Conservation (phyloP, 2,113 vertebrate species). For the Siniperca knerii region DNA sequence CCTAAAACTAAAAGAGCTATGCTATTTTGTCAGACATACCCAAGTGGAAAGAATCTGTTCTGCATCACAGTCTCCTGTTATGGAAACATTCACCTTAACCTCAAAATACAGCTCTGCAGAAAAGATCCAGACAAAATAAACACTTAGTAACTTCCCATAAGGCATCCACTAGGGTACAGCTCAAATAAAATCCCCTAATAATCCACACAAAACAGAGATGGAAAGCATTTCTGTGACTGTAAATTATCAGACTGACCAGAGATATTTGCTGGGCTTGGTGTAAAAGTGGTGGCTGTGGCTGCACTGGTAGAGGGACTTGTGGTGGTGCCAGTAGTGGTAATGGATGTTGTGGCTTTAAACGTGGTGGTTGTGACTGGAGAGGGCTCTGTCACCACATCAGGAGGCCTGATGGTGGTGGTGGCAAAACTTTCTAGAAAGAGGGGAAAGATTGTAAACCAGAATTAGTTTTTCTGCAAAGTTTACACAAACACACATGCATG, state of each 20-base stretch:
- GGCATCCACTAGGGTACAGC: background rate
- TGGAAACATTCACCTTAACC: conserved; percentile 74
- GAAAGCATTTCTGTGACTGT: background rate
- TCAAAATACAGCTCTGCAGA: conserved; percentile 77
- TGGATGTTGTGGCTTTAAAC: background rate
- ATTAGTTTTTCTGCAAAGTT: background rate
- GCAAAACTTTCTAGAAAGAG: conserved; percentile 45
- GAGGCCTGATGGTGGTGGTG: conserved; percentile 11
- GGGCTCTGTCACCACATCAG: background rate
- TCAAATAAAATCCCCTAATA: background rate
- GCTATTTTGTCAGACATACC: conserved; percentile 66
- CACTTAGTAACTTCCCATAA: too few species aligned
- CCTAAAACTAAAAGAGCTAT: background rate
- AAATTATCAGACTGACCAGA: conserved; percentile 44
- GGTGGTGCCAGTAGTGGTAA: background rate
- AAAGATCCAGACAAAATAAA: conserved; percentile 9
- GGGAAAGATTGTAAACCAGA: background rate
- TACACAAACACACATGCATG: background rate
- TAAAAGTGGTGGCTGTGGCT: background rate
- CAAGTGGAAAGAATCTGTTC: conserved; percentile 65
- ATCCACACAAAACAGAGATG: background rate
- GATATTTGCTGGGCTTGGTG: conserved; percentile 28
- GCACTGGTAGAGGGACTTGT: background rate
- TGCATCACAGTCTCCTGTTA: conserved; percentile 62
- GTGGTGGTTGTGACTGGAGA: conserved; percentile 10